Percentiles rank a stretch among this genome's conserved stretches.
phyloP scores from a whole-genome alignment of 2,888 invertebrate genomes.

The Nomada fabriciana region DNA sequence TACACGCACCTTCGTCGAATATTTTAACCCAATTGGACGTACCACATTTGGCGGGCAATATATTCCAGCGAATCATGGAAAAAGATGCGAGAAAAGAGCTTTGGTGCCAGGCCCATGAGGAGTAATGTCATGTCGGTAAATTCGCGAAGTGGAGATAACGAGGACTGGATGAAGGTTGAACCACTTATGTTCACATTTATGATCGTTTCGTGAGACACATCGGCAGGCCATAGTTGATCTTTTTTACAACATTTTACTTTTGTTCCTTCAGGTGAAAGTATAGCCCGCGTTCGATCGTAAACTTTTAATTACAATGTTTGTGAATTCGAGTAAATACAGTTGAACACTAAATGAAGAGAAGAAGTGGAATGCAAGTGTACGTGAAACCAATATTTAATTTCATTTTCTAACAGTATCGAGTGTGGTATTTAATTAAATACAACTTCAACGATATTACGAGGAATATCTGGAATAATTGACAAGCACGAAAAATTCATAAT shows the following conservation, averaged over 20 bases:
- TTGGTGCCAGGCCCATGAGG: conserved; percentile 9
- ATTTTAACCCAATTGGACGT: background rate
- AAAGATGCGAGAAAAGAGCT: conserved; percentile 41
- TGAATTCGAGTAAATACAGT: background rate
- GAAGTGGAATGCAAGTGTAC: background rate
- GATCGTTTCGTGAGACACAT: conserved; percentile 44
- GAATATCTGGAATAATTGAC: background rate
- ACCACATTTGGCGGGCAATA: background rate
- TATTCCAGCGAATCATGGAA: conserved; percentile 8
- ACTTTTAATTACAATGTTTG: background rate
- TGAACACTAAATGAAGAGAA: too few species aligned
- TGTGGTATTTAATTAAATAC: too few species aligned
- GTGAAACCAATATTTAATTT: background rate
- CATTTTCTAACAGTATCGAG: background rate
- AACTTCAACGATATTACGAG: too few species aligned
- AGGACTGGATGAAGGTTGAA: conserved; percentile 53
- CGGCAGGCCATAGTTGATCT: conserved; percentile 41
- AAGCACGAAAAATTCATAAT: conserved; percentile 3
- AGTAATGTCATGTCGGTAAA: conserved; percentile 41
- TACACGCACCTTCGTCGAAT: background rate
- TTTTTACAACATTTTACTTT: conserved; percentile 17
- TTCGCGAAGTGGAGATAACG: conserved; percentile 49
- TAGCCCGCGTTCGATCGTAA: background rate
- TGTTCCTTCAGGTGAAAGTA: background rate
- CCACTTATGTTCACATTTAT: conserved; percentile 57